phyloP scores from a whole-genome alignment of 2,797 vertebrate genomes.

The Acrossocheilus wenchowensis region DNA sequence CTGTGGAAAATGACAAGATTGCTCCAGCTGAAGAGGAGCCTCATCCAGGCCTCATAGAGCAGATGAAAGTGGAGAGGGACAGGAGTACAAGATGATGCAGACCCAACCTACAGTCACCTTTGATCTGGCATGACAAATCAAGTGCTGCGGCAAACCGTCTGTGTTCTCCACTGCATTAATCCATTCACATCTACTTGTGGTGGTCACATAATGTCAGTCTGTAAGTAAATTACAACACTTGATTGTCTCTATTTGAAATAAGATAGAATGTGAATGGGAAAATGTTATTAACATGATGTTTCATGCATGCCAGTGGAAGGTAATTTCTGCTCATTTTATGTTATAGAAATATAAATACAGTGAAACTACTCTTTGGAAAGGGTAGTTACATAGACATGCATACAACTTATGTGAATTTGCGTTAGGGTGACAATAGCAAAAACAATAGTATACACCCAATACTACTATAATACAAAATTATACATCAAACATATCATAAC shows the following conservation, averaged over 20 bases:
- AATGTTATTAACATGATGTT: slow-evolving; percentile 10
- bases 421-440: neutral
- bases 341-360: neutral
- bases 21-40: slow-evolving; percentile 60
- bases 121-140: slow-evolving; percentile 64
- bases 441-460: neutral
- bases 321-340: neutral
- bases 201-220: slow-evolving; percentile 23
- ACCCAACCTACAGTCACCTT: slow-evolving; percentile 61
- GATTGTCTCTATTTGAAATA: neutral
- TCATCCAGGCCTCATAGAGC: slow-evolving; percentile 46
- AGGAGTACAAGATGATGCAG: slow-evolving; percentile 41
- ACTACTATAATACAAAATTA: neutral
- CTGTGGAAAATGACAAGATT: slow-evolving; percentile 64
- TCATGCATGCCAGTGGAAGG: neutral
- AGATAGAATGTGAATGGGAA: neutral
- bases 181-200: slow-evolving; percentile 47
- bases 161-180: slow-evolving; percentile 27
- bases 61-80: slow-evolving; percentile 62
- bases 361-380: neutral
- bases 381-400: neutral
- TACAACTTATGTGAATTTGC: neutral
- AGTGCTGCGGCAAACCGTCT: slow-evolving; percentile 45
- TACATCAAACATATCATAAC: neutral
- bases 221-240: slow-evolving; percentile 14